Conservation (phyloP, 30 jellyfish, hydroid and myxozoan species). For the Nemopilema nomurai region DNA sequence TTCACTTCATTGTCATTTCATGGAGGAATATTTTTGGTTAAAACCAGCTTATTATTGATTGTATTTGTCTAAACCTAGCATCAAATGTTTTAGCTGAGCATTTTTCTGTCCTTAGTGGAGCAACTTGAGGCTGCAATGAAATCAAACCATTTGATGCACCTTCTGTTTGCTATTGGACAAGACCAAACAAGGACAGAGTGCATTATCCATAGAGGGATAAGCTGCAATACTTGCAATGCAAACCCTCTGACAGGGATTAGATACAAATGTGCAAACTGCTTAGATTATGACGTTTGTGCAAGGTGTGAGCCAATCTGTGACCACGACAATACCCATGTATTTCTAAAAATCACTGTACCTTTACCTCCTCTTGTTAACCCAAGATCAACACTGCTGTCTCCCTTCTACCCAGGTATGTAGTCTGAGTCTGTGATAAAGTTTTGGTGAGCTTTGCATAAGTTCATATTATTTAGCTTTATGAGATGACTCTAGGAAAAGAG, state of each 20-base stretch:
- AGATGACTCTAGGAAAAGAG: too few species aligned
- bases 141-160: constrained; percentile 69
- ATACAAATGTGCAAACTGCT: constrained; percentile 91
- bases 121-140: constrained; percentile 43
- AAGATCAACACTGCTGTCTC: constrained; percentile 74
- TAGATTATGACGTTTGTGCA: constrained; percentile 91
- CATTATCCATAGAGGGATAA: constrained; percentile 88
- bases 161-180: constrained; percentile 86
- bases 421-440: too few species aligned
- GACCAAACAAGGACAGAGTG: constrained; percentile 75
- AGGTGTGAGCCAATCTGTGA: constrained; percentile 93
- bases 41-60: too few species aligned
- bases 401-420: constrained; percentile 92
- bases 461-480: too few species aligned
- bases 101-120: background rate
- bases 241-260: constrained; percentile 95
- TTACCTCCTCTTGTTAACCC: constrained; percentile 98
- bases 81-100: too few species aligned
- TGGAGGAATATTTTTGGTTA: too few species aligned
- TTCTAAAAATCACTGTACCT: constrained; percentile 77
- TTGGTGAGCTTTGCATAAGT: too few species aligned
- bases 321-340: constrained; percentile 90
- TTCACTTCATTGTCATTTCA: too few species aligned
- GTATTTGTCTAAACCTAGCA: too few species aligned
- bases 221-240: constrained; percentile 91